Conservation (phyloP, 2,797 vertebrate genomes). For the Mormyrus proboscirostris region DNA sequence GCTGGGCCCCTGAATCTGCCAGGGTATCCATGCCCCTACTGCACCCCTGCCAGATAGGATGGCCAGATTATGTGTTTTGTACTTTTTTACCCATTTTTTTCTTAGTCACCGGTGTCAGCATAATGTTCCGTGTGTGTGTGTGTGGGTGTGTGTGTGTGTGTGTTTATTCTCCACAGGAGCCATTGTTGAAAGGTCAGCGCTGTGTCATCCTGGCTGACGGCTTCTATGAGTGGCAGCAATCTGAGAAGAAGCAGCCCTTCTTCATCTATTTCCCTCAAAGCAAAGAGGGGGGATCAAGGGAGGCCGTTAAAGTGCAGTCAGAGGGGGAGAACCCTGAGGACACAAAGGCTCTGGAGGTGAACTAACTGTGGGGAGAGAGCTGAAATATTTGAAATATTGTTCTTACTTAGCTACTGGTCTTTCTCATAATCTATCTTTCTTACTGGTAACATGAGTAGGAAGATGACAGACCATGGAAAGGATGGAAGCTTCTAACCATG, state of each 20-base stretch:
- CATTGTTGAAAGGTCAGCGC: slow-evolving; percentile 80
- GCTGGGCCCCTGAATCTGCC: background rate
- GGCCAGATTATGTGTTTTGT: background rate
- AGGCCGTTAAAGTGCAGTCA: slow-evolving; percentile 12
- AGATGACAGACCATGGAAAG: slow-evolving; percentile 60
- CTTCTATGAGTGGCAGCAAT: slow-evolving; percentile 88
- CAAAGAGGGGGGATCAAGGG: slow-evolving; percentile 13
- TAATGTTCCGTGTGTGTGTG: background rate
- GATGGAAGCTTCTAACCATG: slow-evolving; percentile 82
- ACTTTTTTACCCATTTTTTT: background rate
- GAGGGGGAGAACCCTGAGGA: background rate
- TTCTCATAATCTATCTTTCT: background rate
- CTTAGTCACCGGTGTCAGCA: background rate
- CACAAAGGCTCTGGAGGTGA: slow-evolving; percentile 35
- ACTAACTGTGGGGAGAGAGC: slow-evolving; percentile 11
- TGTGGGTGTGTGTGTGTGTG: background rate
- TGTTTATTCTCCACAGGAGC: slow-evolving; percentile 56
- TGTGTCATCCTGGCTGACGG: slow-evolving; percentile 92
- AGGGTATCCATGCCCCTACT: background rate
- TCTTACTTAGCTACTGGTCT: slow-evolving; percentile 1
- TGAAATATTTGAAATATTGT: slow-evolving; percentile 18
- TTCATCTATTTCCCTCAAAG: slow-evolving; percentile 91
- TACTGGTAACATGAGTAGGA: slow-evolving; percentile 31
- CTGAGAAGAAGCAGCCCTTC: slow-evolving; percentile 73
- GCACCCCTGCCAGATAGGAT: background rate